Percentiles rank a stretch among this genome's conserved stretches.
Evolutionary conservation across 2,888 invertebrate genomes (phyloP).

Genomic region (Nomada goodeniana): DNA sequence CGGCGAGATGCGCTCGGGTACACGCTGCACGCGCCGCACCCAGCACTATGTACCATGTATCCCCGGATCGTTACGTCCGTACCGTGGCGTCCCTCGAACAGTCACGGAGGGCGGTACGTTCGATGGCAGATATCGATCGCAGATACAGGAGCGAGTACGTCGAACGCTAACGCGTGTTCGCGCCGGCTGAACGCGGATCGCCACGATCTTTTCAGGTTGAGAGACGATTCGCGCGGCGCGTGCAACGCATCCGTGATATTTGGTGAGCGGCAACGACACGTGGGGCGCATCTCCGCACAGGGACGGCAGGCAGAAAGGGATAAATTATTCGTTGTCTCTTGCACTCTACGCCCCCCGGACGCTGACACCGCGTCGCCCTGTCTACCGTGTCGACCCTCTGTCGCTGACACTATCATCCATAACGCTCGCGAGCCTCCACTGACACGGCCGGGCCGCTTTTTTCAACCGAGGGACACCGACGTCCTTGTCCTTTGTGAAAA

Average conservation of each 20-base stretch:
- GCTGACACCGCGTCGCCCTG: constrained; percentile 73
- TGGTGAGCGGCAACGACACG: constrained; percentile 53
- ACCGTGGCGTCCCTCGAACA: too few species aligned
- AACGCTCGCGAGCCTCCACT: constrained; percentile 69
- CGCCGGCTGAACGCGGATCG: constrained; percentile 1
- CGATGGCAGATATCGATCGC: too few species aligned
- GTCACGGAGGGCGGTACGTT: too few species aligned
- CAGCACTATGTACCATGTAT: too few species aligned
- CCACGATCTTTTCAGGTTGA: constrained; percentile 34
- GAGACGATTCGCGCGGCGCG: constrained; percentile 29
- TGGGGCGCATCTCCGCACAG: constrained; percentile 62
- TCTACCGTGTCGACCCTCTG: constrained; percentile 69
- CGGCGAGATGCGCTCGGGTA: neutral
- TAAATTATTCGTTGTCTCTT: constrained; percentile 83
- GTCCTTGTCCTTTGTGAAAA: constrained; percentile 13
- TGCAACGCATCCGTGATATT: constrained; percentile 45
- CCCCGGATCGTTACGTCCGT: too few species aligned
- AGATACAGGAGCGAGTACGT: constrained; percentile 5
- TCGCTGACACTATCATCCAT: constrained; percentile 81
- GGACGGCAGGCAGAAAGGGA: constrained; percentile 64
- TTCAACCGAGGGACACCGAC: constrained; percentile 20
- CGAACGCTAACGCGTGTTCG: neutral
- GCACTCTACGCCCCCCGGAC: constrained; percentile 77
- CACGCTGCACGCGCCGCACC: too few species aligned
- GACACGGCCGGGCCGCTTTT: constrained; percentile 40